A percentile compares a stretch with the other conserved stretches of the same genome.
Evolutionary conservation across 2,797 vertebrate genomes (phyloP).

Genomic region (Thripadectes ignobilis): DNA sequence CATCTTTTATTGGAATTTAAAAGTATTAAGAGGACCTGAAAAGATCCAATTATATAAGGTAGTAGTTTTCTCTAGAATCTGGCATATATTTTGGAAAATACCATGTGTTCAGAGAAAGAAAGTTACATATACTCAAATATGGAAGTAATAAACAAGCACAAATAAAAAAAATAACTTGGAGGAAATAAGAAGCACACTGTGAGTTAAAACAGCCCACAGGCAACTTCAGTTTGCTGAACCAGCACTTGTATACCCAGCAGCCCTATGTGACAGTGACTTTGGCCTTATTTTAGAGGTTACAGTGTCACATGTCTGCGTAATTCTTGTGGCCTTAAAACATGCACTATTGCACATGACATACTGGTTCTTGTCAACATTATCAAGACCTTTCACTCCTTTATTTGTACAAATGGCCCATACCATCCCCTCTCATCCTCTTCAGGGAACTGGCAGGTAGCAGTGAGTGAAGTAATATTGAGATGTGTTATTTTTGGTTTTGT

Average conservation of each 20-base stretch:
- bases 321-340: not conserved
- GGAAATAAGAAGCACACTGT: not conserved
- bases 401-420: not conserved
- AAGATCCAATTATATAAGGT: not conserved
- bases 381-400: not conserved
- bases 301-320: not conserved
- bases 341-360: not conserved
- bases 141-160: not conserved
- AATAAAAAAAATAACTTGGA: not conserved
- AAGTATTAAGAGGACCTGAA: not conserved
- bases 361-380: not conserved
- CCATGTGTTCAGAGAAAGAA: not conserved
- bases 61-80: not conserved
- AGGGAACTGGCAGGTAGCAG: not conserved
- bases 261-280: not conserved
- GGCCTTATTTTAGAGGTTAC: not conserved
- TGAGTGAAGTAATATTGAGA: not conserved
- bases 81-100: slow-evolving; percentile 19
- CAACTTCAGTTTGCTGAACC: not conserved
- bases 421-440: not conserved
- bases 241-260: not conserved
- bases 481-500: not conserved
- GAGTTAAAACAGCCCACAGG: not conserved
- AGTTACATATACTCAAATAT: not conserved
- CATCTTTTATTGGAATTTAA: not conserved